Conservation (phyloP, 2,797 vertebrate species). For the Microctenopoma stevenorrisi region DNA sequence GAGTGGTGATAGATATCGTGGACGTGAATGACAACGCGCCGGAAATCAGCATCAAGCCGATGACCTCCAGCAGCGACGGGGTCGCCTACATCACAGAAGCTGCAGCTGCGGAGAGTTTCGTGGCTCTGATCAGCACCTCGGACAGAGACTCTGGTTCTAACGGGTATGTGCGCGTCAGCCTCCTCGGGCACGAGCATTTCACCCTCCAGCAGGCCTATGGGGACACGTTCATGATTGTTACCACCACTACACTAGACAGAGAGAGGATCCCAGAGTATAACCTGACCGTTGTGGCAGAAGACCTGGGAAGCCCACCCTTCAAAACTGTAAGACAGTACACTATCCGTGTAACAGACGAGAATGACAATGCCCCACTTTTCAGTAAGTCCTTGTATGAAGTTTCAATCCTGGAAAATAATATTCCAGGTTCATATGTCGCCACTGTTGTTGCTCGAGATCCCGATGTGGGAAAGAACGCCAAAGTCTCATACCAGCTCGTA, state of each 20-base stretch:
- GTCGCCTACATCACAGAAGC: constrained; percentile 84
- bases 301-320: constrained; percentile 81
- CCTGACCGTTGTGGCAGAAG: constrained; percentile 82
- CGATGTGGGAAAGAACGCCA: constrained; percentile 72
- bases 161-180: constrained; percentile 81
- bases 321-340: constrained; percentile 84
- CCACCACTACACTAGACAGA: constrained; percentile 78
- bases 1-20: constrained; percentile 76
- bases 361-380: constrained; percentile 84
- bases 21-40: constrained; percentile 86
- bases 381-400: constrained; percentile 82
- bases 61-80: constrained; percentile 82
- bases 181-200: constrained; percentile 86
- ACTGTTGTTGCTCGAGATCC: constrained; percentile 82
- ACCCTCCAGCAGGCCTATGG: constrained; percentile 85
- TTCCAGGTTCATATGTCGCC: constrained; percentile 83
- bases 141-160: constrained; percentile 86
- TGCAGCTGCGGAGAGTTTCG: constrained; percentile 83
- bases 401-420: constrained; percentile 85
- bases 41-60: constrained; percentile 82
- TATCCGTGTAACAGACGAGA: constrained; percentile 84
- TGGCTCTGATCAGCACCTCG: constrained; percentile 86
- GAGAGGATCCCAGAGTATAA: constrained; percentile 85
- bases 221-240: constrained; percentile 85
- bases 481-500: constrained; percentile 80